Evolutionary conservation across 2,113 vertebrate genomes (phyloP), one percentile per base, ranked within the genome.

Genomic region (Xyliphius kryptos): DNA sequence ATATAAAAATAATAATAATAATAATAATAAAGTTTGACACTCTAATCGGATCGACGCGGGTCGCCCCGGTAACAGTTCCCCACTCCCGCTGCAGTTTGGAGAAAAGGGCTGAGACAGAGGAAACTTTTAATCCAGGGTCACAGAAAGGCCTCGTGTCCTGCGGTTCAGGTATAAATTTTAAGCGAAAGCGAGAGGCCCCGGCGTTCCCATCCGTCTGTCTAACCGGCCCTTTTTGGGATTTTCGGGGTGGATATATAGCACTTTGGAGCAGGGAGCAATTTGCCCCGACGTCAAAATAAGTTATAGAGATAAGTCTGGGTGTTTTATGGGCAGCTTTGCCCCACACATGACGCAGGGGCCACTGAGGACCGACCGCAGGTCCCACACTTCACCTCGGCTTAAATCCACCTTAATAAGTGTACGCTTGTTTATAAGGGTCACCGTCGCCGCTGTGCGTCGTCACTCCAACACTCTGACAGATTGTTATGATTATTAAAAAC

Each of bases 211-310:
- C 52, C 57, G 58, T 71, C 74, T 74, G 50, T 63, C 58, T 68
- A 21, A 57, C 48, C 46, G 22, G 52, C 49, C 43, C 68, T 57
- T 60, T 61, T 50, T 71, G 21, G 17, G 43, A 73, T 68, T 69
- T 17, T 60, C 65, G 11, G 21, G 50, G 56, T 56, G 60, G 50
- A 76, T 69, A 74, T 69, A 76, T 63, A 43, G 48, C 8, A 43
- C 50, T 74, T 68, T 22, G 57, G 61, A 54, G 61, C 70, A 7
- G 52, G 40, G 70, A 70, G 67, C 64, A 75, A 70, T 73, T 76
- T 76, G 70, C 70, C 70, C 74, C 21, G 44, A 56, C 43, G 74
- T 70, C 74, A 72, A 38, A 14, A 63, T 56, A 62, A 75, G 47
- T 75, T 75, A 75, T 66, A 61, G 70, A 73, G 66, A 68, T 65